A percentile compares a stretch with the other conserved stretches of the same genome.
These are phyloP conservation scores for Candoia aspera DNA, from an alignment of 2,113 vertebrate genomes.

Conservation along the genomic window DNA sequence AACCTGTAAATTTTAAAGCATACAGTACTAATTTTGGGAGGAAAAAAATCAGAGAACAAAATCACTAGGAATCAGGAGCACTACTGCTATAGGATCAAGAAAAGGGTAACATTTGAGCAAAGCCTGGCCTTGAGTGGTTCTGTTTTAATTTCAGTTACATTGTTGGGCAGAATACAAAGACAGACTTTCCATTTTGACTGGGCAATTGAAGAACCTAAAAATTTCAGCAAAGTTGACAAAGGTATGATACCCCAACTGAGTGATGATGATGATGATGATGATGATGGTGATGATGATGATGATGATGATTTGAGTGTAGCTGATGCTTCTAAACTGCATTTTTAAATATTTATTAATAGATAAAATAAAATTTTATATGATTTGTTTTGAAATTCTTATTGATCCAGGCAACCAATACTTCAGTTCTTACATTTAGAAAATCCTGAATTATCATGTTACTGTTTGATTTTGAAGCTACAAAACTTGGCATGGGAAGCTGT, in stretches of 20 bases:
- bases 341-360: background rate
- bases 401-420: background rate
- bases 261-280: background rate
- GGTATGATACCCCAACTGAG: background rate
- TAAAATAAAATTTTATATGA: background rate
- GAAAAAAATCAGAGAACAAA: background rate
- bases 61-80: background rate
- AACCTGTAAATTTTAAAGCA: background rate
- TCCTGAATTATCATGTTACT: background rate
- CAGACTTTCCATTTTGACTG: background rate
- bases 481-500: too few relatives aligned
- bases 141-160: slow-evolving; percentile 5
- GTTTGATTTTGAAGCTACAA: background rate
- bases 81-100: background rate
- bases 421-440: background rate
- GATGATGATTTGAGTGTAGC: background rate
- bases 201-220: background rate
- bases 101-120: background rate
- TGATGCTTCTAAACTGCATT: background rate
- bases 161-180: background rate
- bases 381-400: background rate
- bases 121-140: background rate
- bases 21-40: background rate
- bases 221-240: background rate
- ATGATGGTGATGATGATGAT: background rate